A percentile compares a stretch with the other conserved stretches of the same genome.
These are phyloP conservation scores for Hymenopus coronatus DNA, from an alignment of 2,888 invertebrate species.

Conservation along the genomic window DNA sequence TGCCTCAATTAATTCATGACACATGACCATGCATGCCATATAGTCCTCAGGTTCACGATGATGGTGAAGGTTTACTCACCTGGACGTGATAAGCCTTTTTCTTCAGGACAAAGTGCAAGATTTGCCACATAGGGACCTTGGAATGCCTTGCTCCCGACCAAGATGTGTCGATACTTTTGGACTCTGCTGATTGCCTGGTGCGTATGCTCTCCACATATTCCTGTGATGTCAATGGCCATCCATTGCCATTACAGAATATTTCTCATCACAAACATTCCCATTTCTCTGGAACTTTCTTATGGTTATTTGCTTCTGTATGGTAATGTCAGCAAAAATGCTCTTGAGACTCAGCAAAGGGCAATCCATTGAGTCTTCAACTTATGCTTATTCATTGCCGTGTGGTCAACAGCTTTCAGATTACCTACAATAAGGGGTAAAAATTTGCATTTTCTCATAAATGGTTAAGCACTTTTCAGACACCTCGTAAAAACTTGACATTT, in stretches of 20 bases:
- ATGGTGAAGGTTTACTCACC: not conserved
- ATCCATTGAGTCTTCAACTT: no score
- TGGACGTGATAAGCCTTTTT: not conserved
- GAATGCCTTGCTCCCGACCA: not conserved
- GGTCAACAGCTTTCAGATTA: no score
- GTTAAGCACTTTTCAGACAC: no score
- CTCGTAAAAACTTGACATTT: no score
- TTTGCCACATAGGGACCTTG: not conserved
- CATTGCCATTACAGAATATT: no score
- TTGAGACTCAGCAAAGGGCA: not conserved
- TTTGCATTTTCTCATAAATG: no score
- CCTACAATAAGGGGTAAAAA: no score
- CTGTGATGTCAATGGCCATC: not conserved
- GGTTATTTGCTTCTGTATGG: not conserved
- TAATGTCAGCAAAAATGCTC: not conserved
- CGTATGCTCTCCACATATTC: not conserved
- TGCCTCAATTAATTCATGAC: not conserved
- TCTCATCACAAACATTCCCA: not conserved
- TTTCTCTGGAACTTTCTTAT: not conserved
- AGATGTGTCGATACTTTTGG: not conserved
- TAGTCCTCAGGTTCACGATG: not conserved
- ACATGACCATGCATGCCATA: not conserved
- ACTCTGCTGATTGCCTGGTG: no score
- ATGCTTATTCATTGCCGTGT: no score
- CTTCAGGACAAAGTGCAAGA: not conserved